These are phyloP conservation scores for Antheraea pernyi DNA, from an alignment of 1,140 invertebrate genomes.

Conservation along the genomic window DNA sequence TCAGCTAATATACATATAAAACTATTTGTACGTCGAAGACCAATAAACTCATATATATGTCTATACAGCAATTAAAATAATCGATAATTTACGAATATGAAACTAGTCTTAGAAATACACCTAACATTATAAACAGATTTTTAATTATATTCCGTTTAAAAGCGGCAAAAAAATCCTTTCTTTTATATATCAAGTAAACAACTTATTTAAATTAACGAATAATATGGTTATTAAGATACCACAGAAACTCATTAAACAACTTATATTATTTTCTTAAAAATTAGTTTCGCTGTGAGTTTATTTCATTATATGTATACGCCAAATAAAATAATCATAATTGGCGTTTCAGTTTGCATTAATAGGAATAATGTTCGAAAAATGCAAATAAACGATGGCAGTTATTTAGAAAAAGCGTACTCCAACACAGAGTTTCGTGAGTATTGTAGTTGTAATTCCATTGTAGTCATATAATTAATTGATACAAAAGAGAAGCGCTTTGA, in stretches of 20 bases:
- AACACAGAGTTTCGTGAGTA: background rate
- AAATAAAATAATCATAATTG: background rate
- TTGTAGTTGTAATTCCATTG: background rate
- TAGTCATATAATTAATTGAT: conserved; percentile 52
- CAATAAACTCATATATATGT: no score
- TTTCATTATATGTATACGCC: background rate
- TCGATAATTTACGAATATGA: no score
- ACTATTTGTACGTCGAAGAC: no score
- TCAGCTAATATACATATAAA: no score
- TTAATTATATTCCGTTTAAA: no score
- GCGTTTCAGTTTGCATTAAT: background rate
- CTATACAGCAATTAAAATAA: no score
- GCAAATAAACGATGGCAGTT: background rate
- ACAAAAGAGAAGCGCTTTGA: conserved; percentile 36
- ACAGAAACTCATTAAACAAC: background rate
- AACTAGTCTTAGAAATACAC: no score
- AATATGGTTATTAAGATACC: background rate
- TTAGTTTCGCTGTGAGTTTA: background rate
- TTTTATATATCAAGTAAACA: background rate
- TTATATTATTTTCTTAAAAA: background rate
- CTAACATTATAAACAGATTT: no score
- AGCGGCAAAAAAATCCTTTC: no score
- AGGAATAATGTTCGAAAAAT: background rate
- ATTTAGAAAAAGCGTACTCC: background rate
- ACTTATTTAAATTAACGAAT: background rate